A percentile compares a stretch with the other conserved stretches of the same genome.
These are phyloP conservation scores for Glaucidium brasilianum DNA, from an alignment of 2,113 vertebrate genomes.

Conservation along the genomic window DNA sequence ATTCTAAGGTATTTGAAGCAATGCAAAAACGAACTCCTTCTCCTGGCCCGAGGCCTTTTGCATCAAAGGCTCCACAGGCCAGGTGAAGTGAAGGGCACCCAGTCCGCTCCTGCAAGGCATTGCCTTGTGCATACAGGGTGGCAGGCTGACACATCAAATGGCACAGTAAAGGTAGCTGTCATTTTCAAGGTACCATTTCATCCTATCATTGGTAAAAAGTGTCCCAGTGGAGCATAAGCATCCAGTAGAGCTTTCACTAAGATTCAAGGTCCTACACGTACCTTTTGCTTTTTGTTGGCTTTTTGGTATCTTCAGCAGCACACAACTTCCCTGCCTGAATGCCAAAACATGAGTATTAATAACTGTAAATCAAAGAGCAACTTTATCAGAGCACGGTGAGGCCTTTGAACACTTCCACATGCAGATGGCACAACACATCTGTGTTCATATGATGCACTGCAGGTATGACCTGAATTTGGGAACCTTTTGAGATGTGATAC, in stretches of 20 bases:
- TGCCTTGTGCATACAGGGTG: not conserved
- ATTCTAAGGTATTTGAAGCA: not conserved
- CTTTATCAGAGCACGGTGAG: not conserved
- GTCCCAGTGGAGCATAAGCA: not conserved
- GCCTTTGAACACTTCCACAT: not conserved
- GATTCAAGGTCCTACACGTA: not conserved
- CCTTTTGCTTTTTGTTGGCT: not conserved
- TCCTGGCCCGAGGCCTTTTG: not conserved
- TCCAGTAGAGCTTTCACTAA: not conserved
- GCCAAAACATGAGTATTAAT: not conserved
- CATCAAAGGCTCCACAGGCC: too few species aligned
- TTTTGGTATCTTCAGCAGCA: not conserved
- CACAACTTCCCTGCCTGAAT: not conserved
- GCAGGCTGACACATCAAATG: not conserved
- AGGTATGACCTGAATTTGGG: not conserved
- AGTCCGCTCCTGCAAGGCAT: not conserved
- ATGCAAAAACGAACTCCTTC: not conserved
- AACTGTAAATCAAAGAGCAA: not conserved
- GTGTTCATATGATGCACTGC: fast-evolving
- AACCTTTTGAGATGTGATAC: not conserved
- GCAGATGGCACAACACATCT: not conserved
- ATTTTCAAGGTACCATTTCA: not conserved
- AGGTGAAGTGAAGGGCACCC: not conserved
- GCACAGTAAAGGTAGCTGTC: not conserved
- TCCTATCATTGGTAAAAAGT: not conserved